Percentiles rank a stretch among this genome's conserved stretches.
phyloP scores from a whole-genome alignment of 1,140 invertebrate genomes.

The Atopsyche davidsoni region DNA sequence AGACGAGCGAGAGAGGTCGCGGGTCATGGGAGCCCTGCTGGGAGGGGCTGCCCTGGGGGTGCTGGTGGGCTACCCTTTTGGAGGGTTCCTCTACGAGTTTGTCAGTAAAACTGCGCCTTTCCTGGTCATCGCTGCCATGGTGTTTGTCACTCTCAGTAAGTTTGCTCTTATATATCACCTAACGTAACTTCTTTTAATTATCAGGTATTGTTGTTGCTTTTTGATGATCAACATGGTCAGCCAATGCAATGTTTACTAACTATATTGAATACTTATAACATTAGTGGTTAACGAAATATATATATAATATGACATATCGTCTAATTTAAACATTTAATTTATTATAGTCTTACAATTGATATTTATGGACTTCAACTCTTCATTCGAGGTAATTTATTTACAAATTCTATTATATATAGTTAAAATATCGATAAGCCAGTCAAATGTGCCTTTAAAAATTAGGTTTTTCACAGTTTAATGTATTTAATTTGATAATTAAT shows the following conservation, averaged over 20 bases:
- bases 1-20: slow-evolving; percentile 59
- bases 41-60: slow-evolving; percentile 77
- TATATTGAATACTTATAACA: too few relatives aligned
- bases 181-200: neutral
- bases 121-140: slow-evolving; percentile 57
- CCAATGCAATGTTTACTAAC: too few relatives aligned
- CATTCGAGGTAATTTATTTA: slow-evolving; percentile 17
- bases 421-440: too few relatives aligned
- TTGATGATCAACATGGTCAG: neutral
- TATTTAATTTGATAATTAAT: too few relatives aligned
- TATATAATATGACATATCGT: neutral
- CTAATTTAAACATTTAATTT: slow-evolving; percentile 1
- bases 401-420: too few relatives aligned
- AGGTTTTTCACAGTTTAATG: too few relatives aligned
- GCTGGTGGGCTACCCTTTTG: slow-evolving; percentile 72
- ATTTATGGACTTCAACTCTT: slow-evolving; percentile 23
- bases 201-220: neutral
- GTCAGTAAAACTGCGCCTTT: slow-evolving; percentile 70
- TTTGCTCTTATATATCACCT: neutral
- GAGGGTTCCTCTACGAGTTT: slow-evolving; percentile 68
- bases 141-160: slow-evolving; percentile 53
- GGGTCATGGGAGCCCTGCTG: slow-evolving; percentile 69
- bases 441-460: too few relatives aligned
- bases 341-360: slow-evolving; percentile 23
- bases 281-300: neutral